Percentiles rank a stretch among this genome's conserved stretches.
Evolutionary conservation across 2,888 invertebrate genomes (phyloP).

Genomic region (Apamea monoglypha): DNA sequence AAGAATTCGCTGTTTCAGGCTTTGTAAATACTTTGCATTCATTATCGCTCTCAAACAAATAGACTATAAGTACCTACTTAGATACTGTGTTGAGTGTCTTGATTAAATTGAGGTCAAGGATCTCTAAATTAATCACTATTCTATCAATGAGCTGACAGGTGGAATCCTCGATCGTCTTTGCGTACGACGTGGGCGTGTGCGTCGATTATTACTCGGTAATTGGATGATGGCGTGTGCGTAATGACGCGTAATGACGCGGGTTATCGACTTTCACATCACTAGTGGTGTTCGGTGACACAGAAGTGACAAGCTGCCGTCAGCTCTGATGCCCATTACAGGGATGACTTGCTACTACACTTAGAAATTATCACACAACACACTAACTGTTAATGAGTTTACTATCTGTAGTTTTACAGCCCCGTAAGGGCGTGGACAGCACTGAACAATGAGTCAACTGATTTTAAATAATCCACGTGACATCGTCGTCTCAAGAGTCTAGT

Average conservation of each 20-base stretch:
- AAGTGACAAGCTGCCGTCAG: constrained; percentile 17
- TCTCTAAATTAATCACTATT: background rate
- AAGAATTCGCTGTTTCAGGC: background rate
- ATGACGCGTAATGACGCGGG: constrained; percentile 29
- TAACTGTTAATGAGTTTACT: background rate
- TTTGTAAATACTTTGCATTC: background rate
- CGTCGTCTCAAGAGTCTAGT: background rate
- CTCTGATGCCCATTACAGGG: constrained; percentile 13
- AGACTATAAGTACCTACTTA: background rate
- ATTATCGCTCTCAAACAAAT: too few species aligned
- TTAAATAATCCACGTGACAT: background rate
- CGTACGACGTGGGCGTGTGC: background rate
- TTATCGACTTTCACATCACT: constrained; percentile 10
- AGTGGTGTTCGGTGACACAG: constrained; percentile 15
- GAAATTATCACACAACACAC: too few species aligned
- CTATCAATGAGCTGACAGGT: background rate
- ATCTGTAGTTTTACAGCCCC: background rate
- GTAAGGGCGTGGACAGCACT: background rate
- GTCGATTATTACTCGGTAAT: constrained; percentile 11
- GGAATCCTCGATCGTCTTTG: background rate
- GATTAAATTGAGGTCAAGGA: background rate
- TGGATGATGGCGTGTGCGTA: constrained; percentile 31
- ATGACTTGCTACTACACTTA: constrained; percentile 12
- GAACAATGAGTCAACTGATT: background rate
- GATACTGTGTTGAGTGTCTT: background rate